Evolutionary conservation across 1,140 invertebrate genomes (phyloP), one percentile per base, ranked within the genome.

Genomic region (Oppia nitens): DNA sequence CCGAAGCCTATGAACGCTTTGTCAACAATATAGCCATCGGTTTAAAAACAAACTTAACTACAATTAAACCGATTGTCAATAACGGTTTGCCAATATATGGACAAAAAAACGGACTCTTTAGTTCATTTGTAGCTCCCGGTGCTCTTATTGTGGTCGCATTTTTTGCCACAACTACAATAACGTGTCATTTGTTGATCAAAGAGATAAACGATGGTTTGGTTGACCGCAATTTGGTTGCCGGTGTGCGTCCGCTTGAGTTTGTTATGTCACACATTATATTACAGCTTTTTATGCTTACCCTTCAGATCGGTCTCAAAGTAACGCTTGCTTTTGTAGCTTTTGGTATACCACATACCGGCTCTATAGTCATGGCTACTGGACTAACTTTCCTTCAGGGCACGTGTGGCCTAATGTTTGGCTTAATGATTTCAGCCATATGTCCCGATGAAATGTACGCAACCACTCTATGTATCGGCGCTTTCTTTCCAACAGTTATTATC

Each of bases 261-360:
- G 78, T 95, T 47, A 82, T 91, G 65, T 88, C 87, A 9, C 89
- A 94, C 68, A 84, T 95, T 14, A 78, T 89, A 3, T 91, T 88
- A 0, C 89, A 95, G 74, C 88, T 94, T 68, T 79, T 91, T n/a
- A 86, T 94, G 11, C 90, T 95, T 84, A 81, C 85, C 53, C 85
- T 89, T 0, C 91, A 96, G 76, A 87, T 89, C 0, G 79, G 82
- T 0, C 72, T 93, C 4, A 83, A 93, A 52, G 76, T 94, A 1
- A 77, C 89, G 47, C 83, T 91, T 59, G 81, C 84, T 47, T 88
- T 95, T 65, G 74, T 81, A 0, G 78, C 89, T 23, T 92, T 92
- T 65, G 76, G 81, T 26, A 75, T 94, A 0, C 87, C 87, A 0
- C 79, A 83, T 60, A 77, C 81, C 40, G 92, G 91, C 6, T 79